Conservation (phyloP, 2,797 vertebrate genomes). For the Peromyscus melanophrys region DNA sequence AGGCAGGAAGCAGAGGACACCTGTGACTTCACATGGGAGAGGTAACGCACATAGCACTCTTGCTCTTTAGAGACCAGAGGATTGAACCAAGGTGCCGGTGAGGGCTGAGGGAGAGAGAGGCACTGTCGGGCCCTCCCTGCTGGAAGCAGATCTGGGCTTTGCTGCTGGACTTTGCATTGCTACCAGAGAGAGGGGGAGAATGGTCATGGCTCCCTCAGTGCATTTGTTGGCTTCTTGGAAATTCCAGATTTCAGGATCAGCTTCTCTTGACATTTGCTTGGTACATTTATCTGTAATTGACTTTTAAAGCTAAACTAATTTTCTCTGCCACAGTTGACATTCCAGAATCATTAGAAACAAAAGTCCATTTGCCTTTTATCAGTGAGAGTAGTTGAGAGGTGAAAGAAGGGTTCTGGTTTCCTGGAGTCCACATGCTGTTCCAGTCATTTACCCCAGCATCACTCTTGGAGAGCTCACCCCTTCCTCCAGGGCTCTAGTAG, state of each 20-base stretch:
- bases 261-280: background rate
- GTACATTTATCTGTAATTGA: constrained; percentile 64
- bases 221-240: background rate
- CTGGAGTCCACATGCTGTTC: background rate
- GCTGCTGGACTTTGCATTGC: background rate
- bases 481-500: background rate
- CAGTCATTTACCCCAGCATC: background rate
- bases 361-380: constrained; percentile 57
- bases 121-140: rapidly evolving
- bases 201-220: background rate
- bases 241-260: background rate
- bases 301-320: constrained; percentile 72
- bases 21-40: background rate
- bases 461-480: no score
- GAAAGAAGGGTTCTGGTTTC: background rate
- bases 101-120: background rate
- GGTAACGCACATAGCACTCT: background rate
- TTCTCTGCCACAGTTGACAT: constrained; percentile 60
- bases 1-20: constrained; percentile 13
- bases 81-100: background rate
- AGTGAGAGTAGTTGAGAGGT: constrained; percentile 12
- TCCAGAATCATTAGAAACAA: constrained; percentile 69
- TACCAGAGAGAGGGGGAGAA: background rate
- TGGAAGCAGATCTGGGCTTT: background rate
- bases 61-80: background rate